Evolutionary conservation across 2,113 vertebrate genomes (phyloP).

Genomic region (Eudyptes chrysolophus): DNA sequence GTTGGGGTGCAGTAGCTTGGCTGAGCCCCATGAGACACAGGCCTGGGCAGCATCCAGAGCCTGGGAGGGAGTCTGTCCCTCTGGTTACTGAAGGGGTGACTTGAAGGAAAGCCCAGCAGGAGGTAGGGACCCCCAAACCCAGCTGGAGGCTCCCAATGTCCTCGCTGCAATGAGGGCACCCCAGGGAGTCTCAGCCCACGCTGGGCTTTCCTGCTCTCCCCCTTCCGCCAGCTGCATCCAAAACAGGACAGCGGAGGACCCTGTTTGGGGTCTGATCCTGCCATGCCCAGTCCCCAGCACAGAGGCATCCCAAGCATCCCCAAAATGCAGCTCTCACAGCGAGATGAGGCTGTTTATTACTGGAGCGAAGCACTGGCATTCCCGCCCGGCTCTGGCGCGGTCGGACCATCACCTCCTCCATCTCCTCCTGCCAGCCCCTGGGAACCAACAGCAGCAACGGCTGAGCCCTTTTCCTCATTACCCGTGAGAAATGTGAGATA

Average conservation of each 20-base stretch:
- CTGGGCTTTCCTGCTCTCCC: background rate
- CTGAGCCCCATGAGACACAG: background rate
- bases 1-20: background rate
- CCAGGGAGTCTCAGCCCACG: background rate
- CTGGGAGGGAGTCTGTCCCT: background rate
- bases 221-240: background rate
- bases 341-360: background rate
- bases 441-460: background rate
- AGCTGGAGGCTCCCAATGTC: background rate
- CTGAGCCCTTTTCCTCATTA: background rate
- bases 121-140: background rate
- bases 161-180: background rate
- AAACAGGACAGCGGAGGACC: rapidly evolving
- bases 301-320: background rate
- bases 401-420: rapidly evolving
- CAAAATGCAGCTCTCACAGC: background rate
- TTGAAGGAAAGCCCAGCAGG: background rate
- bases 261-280: background rate
- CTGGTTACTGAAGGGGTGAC: background rate
- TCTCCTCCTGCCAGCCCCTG: background rate
- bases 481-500: background rate
- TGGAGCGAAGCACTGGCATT: rapidly evolving
- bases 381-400: rapidly evolving
- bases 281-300: background rate
- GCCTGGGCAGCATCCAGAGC: background rate